These are phyloP conservation scores for Pelobates fuscus DNA, from an alignment of 2,113 vertebrate species.

Conservation along the genomic window DNA sequence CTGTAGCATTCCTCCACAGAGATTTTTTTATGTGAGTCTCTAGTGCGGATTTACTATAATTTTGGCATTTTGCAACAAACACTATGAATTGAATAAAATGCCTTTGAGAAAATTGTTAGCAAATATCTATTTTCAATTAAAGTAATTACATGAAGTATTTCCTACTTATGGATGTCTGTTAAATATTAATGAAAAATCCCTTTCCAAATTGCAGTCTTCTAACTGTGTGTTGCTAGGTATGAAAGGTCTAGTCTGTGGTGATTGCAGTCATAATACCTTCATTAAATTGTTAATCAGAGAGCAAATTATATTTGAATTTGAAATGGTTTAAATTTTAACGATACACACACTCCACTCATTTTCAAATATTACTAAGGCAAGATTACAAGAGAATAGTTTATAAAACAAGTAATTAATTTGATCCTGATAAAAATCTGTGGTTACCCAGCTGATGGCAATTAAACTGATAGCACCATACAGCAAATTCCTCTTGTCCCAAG, in stretches of 20 bases:
- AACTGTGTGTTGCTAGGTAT: constrained; percentile 44
- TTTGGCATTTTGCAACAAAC: not conserved
- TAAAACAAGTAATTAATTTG: constrained; percentile 57
- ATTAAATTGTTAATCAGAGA: constrained; percentile 57
- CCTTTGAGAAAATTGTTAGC: constrained; percentile 12
- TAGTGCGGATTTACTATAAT: not conserved
- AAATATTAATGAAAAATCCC: constrained; percentile 54
- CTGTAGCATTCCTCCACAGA: too few relatives aligned
- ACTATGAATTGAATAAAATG: not conserved
- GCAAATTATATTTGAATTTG: constrained; percentile 51
- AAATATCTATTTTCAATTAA: constrained; percentile 47
- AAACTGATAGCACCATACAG: too few relatives aligned
- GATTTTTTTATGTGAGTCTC: not conserved
- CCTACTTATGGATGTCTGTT: constrained; percentile 42
- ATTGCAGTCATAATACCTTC: constrained; percentile 54
- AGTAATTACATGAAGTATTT: constrained; percentile 45
- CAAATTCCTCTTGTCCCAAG: too few relatives aligned
- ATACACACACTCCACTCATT: constrained; percentile 34
- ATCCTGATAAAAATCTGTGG: constrained; percentile 46
- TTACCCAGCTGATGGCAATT: constrained; percentile 38
- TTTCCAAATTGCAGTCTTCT: constrained; percentile 35
- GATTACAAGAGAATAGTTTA: constrained; percentile 47
- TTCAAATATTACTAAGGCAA: constrained; percentile 54
- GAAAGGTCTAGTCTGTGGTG: constrained; percentile 43
- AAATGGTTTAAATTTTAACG: constrained; percentile 49